Conservation (phyloP, 2,797 vertebrate genomes). For the Hoplostethus atlanticus region DNA sequence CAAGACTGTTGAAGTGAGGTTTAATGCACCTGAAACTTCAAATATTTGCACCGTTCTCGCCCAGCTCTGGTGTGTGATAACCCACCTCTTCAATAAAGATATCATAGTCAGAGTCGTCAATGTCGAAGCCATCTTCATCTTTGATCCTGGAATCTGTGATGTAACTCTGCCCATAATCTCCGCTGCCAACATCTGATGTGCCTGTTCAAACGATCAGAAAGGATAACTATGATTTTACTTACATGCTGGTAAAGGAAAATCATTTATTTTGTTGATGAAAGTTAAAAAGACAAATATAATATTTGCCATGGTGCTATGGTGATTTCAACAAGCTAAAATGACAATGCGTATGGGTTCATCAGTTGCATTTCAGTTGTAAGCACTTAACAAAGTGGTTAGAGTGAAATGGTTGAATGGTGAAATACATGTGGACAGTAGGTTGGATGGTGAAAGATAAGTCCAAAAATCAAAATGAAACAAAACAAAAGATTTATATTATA, state of each 20-base stretch:
- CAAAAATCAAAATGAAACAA: slow-evolving; percentile 77
- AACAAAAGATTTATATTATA: slow-evolving; percentile 79
- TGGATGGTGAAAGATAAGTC: not conserved
- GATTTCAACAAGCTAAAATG: too few species aligned
- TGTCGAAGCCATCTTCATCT: slow-evolving; percentile 87
- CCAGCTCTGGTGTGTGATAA: not conserved
- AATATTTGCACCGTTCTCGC: not conserved
- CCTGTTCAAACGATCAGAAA: slow-evolving; percentile 73
- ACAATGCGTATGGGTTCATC: too few species aligned
- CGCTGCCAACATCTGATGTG: slow-evolving; percentile 87
- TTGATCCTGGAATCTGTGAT: slow-evolving; percentile 78
- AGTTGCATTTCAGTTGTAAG: too few species aligned
- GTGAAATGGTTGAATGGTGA: slow-evolving; percentile 3
- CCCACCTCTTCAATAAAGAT: slow-evolving; percentile 93
- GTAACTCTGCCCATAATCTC: slow-evolving; percentile 84
- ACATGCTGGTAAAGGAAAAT: not conserved
- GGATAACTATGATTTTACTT: not conserved
- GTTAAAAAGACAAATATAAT: too few species aligned
- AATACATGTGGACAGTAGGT: not conserved
- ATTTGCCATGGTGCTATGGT: too few species aligned
- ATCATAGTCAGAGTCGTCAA: slow-evolving; percentile 93
- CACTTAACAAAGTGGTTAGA: not conserved
- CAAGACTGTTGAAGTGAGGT: too few species aligned
- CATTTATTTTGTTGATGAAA: not conserved
- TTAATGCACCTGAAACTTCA: too few species aligned